Evolutionary conservation across 2,888 invertebrate species (phyloP).

Genomic region (Malacosoma neustria): DNA sequence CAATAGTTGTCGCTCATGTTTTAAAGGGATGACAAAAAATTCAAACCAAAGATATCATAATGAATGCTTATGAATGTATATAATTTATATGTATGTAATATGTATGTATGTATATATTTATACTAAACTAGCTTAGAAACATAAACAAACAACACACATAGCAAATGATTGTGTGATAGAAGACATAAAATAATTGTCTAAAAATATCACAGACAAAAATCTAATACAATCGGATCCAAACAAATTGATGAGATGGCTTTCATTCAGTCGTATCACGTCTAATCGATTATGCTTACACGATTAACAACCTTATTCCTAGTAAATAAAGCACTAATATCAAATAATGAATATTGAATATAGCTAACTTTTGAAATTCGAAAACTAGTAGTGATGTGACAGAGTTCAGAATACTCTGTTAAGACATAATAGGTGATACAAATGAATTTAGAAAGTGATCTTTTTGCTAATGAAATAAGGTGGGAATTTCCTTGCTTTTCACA

Average conservation of each 20-base stretch:
- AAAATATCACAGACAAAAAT: neutral
- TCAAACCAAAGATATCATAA: too few species aligned
- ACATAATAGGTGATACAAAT: neutral
- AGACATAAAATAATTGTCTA: neutral
- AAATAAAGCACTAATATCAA: neutral
- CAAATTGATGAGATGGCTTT: neutral
- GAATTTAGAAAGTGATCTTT: neutral
- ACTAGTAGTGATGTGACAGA: neutral
- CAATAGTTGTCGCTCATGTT: too few species aligned
- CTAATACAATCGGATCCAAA: neutral
- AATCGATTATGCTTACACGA: neutral
- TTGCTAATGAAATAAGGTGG: neutral
- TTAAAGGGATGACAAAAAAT: too few species aligned
- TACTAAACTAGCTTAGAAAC: too few species aligned
- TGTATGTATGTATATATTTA: too few species aligned
- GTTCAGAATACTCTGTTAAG: neutral
- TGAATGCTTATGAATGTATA: too few species aligned
- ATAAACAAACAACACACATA: neutral
- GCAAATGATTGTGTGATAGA: neutral
- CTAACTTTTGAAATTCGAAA: neutral
- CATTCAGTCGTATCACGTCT: neutral
- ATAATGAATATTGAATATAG: too few species aligned
- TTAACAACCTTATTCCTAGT: neutral
- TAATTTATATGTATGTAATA: too few species aligned
- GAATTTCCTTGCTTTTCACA: conserved; percentile 15